These are phyloP conservation scores for Cryptocephalus primarius DNA, from an alignment of 2,888 invertebrate genomes.

Conservation along the genomic window DNA sequence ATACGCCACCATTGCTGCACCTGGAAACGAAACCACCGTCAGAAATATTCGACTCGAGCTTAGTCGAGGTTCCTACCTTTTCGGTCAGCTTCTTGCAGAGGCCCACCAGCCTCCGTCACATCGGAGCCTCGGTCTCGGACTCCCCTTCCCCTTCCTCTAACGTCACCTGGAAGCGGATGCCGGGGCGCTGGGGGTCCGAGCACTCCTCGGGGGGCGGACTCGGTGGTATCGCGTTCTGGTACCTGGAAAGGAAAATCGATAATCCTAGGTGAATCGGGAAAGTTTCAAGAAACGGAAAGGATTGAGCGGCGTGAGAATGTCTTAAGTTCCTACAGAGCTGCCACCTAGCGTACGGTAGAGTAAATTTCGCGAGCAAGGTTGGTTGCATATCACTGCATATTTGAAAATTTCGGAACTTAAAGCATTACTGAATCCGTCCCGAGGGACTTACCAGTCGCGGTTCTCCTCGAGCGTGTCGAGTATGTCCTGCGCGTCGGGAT, in stretches of 20 bases:
- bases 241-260: constrained; percentile 10
- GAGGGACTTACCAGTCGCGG: constrained; percentile 78
- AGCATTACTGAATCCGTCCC: too few species aligned
- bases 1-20: constrained; percentile 77
- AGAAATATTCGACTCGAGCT: not conserved
- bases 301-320: too few species aligned
- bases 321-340: too few species aligned
- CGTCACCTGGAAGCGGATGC: constrained; percentile 62
- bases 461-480: constrained; percentile 97
- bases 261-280: too few species aligned
- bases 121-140: constrained; percentile 50
- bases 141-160: constrained; percentile 59
- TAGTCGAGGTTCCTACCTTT: constrained; percentile 37
- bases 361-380: too few species aligned
- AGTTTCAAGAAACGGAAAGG: too few species aligned
- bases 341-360: too few species aligned
- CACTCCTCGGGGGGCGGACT: constrained; percentile 69
- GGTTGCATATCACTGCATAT: too few species aligned
- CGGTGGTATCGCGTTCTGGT: constrained; percentile 78
- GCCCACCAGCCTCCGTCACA: constrained; percentile 89
- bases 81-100: constrained; percentile 84
- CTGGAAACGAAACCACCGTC: not conserved
- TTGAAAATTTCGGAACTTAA: too few species aligned
- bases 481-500: constrained; percentile 97
- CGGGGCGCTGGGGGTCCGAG: constrained; percentile 44